Conservation (phyloP, 2,888 invertebrate species). For the Muschampia plurimacula region DNA sequence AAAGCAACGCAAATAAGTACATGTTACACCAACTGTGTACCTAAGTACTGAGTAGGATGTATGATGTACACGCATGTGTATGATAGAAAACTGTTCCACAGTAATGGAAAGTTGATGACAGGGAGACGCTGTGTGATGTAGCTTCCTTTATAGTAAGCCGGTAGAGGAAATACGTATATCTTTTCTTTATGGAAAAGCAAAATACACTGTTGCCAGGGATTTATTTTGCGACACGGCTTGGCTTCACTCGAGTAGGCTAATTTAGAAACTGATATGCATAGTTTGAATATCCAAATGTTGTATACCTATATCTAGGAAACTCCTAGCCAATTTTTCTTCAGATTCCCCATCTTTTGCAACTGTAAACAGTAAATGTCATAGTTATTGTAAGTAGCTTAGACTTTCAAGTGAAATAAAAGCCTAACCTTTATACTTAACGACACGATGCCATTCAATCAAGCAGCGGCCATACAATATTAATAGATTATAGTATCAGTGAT, state of each 20-base stretch:
- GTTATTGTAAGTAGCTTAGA: no score
- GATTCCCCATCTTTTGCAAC: no score
- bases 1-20: background rate
- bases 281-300: no score
- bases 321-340: no score
- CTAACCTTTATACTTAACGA: no score
- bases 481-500: no score
- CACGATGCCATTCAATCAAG: no score
- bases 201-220: background rate
- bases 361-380: no score
- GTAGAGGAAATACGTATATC: slow-evolving; percentile 15
- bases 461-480: no score
- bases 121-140: slow-evolving; percentile 18
- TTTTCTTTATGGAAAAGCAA: slow-evolving; percentile 15
- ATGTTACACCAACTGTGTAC: background rate
- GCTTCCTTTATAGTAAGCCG: slow-evolving; percentile 16
- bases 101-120: slow-evolving; percentile 33
- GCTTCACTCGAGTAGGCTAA: background rate
- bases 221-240: background rate
- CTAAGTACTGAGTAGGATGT: background rate
- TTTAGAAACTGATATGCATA: background rate
- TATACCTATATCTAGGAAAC: no score
- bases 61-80: background rate
- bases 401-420: no score
- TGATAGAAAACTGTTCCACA: slow-evolving; percentile 14